Evolutionary conservation across 2,113 vertebrate species (phyloP).

Genomic region (Psammodynastes pulverulentus): DNA sequence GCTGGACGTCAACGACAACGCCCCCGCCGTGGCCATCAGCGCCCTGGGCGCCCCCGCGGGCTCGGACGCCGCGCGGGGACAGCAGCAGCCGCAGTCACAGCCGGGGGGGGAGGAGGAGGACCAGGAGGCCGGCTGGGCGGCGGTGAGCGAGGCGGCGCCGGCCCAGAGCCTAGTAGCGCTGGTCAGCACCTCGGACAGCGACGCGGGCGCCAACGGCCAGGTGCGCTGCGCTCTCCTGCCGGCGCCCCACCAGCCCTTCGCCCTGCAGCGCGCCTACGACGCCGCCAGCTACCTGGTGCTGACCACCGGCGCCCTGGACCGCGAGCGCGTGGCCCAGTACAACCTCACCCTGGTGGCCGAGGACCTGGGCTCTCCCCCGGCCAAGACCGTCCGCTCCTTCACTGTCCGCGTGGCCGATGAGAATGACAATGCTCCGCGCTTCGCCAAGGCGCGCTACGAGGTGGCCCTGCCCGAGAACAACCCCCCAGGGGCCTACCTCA

Average conservation of each 20-base stretch:
- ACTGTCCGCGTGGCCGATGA: conserved; percentile 83
- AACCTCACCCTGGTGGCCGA: conserved; percentile 92
- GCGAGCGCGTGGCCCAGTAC: conserved; percentile 86
- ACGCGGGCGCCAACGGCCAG: conserved; percentile 85
- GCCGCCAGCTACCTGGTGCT: conserved; percentile 92
- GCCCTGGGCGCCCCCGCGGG: conserved; percentile 69
- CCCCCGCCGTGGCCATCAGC: conserved; percentile 87
- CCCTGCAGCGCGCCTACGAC: conserved; percentile 86
- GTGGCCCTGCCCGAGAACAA: conserved; percentile 87
- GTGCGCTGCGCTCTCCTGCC: conserved; percentile 86
- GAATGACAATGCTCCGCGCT: conserved; percentile 89
- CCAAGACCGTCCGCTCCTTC: conserved; percentile 81
- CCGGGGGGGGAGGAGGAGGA: conserved; percentile 59
- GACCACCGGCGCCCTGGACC: conserved; percentile 79
- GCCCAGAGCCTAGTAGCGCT: conserved; percentile 90
- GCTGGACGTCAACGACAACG: conserved; percentile 91
- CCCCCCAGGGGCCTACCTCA: conserved; percentile 83
- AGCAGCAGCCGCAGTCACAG: too few species aligned
- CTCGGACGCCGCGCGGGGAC: too few species aligned
- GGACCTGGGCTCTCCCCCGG: conserved; percentile 84
- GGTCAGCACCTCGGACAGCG: conserved; percentile 89
- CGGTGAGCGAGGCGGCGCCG: conserved; percentile 77
- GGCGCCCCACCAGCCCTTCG: conserved; percentile 86
- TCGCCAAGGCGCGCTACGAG: conserved; percentile 78
- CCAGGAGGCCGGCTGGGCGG: conserved; percentile 55